Evolutionary conservation across 37 sponge, comb jelly and placozoan species (phyloP).

Genomic region (Diacarnus erythraeanus): DNA sequence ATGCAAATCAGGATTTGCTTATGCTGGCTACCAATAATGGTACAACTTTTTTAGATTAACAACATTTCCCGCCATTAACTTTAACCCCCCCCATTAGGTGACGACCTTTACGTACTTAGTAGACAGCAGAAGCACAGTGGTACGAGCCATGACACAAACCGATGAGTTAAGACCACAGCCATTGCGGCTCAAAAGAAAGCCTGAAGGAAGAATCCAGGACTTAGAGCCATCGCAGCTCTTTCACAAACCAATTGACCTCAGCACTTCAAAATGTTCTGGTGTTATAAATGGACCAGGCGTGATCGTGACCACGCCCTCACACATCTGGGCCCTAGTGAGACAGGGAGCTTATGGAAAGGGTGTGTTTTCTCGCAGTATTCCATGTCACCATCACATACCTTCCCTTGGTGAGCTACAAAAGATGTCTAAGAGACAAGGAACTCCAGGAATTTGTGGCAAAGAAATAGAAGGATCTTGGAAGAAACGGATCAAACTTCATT

Average conservation of each 20-base stretch:
- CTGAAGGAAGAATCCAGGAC: background rate
- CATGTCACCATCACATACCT: slow-evolving; percentile 1
- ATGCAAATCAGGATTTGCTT: too few species aligned
- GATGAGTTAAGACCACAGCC: background rate
- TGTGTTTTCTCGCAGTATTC: slow-evolving; percentile 33
- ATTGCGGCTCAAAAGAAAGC: background rate
- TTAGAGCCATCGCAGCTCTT: background rate
- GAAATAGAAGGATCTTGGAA: background rate
- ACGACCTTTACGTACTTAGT: too few species aligned
- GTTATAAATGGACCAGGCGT: slow-evolving; percentile 16
- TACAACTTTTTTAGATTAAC: too few species aligned
- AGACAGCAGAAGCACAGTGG: too few species aligned
- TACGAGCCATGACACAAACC: too few species aligned
- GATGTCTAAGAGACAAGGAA: background rate
- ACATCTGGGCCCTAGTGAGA: slow-evolving; percentile 7
- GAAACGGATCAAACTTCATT: slow-evolving; percentile 16
- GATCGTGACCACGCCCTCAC: background rate
- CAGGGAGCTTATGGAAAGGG: slow-evolving; percentile 56
- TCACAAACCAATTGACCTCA: background rate
- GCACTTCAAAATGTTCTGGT: slow-evolving; percentile 24
- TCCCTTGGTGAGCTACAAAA: background rate
- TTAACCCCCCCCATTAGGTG: too few species aligned
- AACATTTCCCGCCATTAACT: too few species aligned
- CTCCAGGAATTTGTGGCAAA: background rate
- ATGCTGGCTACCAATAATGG: too few species aligned